Evolutionary conservation across 37 sponge, comb jelly and placozoan genomes (phyloP).

Genomic region (Agelas oroides): DNA sequence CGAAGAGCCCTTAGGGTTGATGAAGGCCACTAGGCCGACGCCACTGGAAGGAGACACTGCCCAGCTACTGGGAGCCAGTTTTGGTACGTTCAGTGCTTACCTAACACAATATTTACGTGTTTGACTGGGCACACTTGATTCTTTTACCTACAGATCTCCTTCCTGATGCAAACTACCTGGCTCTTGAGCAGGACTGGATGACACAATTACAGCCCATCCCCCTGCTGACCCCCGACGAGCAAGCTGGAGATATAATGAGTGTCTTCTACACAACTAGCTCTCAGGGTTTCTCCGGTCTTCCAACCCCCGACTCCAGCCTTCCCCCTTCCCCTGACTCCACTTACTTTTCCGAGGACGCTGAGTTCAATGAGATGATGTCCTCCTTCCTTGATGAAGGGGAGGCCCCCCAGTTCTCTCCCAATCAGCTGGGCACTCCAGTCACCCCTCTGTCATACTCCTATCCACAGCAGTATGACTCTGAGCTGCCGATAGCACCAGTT

Average conservation of each 20-base stretch:
- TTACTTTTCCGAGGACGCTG: background rate
- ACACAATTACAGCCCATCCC: background rate
- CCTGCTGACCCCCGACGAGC: constrained; percentile 13
- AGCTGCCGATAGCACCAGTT: background rate
- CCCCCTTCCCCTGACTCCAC: background rate
- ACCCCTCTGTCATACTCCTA: background rate
- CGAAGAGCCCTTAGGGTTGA: no score
- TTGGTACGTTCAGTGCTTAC: no score
- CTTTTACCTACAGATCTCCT: no score
- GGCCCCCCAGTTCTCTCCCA: background rate
- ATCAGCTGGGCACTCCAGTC: background rate
- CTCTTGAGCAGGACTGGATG: background rate
- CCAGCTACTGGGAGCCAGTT: no score
- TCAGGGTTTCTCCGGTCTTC: background rate
- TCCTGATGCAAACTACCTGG: no score
- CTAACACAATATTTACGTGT: no score
- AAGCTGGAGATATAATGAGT: constrained; percentile 14
- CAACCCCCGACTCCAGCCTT: constrained; percentile 7
- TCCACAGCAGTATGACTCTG: no score
- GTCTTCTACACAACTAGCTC: background rate
- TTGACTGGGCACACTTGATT: no score
- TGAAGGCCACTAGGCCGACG: no score
- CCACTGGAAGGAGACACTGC: no score
- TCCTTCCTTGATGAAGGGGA: background rate
- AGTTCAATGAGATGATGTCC: background rate